Conservation (phyloP, 2,888 invertebrate genomes). For the Meteorus cinctellus region DNA sequence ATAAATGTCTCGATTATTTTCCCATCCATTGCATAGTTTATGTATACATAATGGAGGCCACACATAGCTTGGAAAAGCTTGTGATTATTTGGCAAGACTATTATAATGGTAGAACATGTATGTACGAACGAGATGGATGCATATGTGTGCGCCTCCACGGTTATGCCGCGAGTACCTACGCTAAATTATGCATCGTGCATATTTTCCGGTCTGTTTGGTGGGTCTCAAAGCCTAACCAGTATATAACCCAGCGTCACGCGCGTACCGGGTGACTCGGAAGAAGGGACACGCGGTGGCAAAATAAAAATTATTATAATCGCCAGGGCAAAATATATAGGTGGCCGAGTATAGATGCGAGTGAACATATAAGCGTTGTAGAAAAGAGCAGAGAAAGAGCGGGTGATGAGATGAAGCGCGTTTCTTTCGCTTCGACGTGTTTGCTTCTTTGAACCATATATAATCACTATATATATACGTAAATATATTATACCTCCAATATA, state of each 20-base stretch:
- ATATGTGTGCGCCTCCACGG: conserved; percentile 41
- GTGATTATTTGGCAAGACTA: conserved; percentile 56
- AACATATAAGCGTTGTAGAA: conserved; percentile 32
- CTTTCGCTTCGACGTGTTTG: conserved; percentile 39
- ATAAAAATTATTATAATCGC: conserved; percentile 56
- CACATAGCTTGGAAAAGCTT: conserved; percentile 35
- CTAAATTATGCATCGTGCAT: conserved; percentile 72
- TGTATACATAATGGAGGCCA: conserved; percentile 45
- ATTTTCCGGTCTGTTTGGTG: conserved; percentile 73
- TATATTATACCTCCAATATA: conserved; percentile 29
- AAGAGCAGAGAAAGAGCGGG: conserved; percentile 43
- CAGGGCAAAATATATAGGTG: conserved; percentile 51
- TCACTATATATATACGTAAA: conserved; percentile 13
- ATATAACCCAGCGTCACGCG: conserved; percentile 57
- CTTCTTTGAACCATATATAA: conserved; percentile 25
- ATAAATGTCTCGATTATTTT: conserved; percentile 60
- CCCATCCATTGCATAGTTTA: conserved; percentile 46
- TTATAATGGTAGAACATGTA: conserved; percentile 49
- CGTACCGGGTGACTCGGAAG: conserved; percentile 63
- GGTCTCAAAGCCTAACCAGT: conserved; percentile 69
- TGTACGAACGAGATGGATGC: conserved; percentile 45
- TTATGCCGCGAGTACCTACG: conserved; percentile 57
- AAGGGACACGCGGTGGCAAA: conserved; percentile 55
- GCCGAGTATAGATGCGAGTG: conserved; percentile 31
- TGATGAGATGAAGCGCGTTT: conserved; percentile 46